These are phyloP conservation scores for Triplophysa bombifrons DNA, from an alignment of 2,797 vertebrate genomes.

Conservation along the genomic window DNA sequence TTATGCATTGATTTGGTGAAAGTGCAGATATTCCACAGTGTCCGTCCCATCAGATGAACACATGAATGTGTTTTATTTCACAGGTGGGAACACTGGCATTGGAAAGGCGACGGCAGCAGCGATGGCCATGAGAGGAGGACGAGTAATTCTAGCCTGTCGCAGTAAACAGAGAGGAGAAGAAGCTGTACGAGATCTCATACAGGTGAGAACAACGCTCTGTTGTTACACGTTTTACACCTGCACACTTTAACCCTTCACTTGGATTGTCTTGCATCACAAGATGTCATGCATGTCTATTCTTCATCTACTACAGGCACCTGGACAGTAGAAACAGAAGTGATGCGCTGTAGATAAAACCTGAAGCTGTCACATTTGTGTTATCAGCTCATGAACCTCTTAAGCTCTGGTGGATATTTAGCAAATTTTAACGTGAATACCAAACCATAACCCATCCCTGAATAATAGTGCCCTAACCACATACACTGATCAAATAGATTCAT, in stretches of 20 bases:
- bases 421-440: too few species aligned
- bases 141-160: constrained; percentile 49
- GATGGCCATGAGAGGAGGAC: constrained; percentile 24
- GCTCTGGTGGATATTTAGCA: too few species aligned
- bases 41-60: background rate
- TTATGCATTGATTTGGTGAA: too few species aligned
- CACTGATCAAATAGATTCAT: too few species aligned
- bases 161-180: constrained; percentile 44
- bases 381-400: background rate
- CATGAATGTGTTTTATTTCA: background rate
- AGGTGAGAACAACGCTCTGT: background rate
- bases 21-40: too few species aligned
- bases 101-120: constrained; percentile 37
- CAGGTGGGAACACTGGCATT: constrained; percentile 50
- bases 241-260: background rate
- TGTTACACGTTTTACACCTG: too few species aligned
- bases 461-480: too few species aligned
- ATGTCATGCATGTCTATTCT: background rate
- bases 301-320: background rate
- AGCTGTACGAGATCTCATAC: constrained; percentile 30
- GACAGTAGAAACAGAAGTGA: too few species aligned
- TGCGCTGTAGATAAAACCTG: too few species aligned
- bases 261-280: background rate
- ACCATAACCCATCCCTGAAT: too few species aligned
- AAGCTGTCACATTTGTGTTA: background rate